Evolutionary conservation across 2,113 vertebrate genomes (phyloP).

Genomic region (Peromyscus californicus): DNA sequence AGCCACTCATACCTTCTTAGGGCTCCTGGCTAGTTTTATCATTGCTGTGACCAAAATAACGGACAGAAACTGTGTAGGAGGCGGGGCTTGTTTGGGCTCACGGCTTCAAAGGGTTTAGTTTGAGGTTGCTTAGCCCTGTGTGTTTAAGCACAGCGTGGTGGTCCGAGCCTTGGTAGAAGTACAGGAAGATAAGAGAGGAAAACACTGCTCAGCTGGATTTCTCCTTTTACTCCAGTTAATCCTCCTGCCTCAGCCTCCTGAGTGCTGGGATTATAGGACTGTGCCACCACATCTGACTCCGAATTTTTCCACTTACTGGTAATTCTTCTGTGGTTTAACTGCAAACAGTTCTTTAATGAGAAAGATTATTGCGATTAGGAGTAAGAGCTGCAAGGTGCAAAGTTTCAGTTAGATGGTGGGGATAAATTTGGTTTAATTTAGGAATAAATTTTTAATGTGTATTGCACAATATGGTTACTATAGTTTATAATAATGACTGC

Average conservation of each 20-base stretch:
- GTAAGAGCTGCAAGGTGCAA: background rate
- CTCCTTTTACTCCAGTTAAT: background rate
- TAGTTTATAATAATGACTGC: background rate
- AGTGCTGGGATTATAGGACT: background rate
- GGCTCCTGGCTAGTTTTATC: background rate
- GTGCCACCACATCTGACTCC: background rate
- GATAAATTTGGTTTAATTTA: background rate
- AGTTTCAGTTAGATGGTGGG: background rate
- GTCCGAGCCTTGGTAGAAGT: background rate
- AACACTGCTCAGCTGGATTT: background rate
- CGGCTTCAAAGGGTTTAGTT: background rate
- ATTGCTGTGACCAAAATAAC: background rate
- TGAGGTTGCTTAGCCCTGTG: background rate
- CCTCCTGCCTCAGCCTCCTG: background rate
- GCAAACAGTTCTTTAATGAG: background rate
- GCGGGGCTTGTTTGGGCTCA: background rate
- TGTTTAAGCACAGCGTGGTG: background rate
- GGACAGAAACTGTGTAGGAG: background rate
- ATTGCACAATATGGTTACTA: background rate
- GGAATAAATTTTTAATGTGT: background rate
- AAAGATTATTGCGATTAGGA: background rate
- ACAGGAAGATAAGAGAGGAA: background rate
- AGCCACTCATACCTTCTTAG: too few species aligned
- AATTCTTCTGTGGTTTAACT: constrained; percentile 20
- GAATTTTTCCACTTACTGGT: background rate